Base-by-base conservation (phyloP, 2,888 invertebrate species). In the Drosophila pseudotalamancana region DNA sequence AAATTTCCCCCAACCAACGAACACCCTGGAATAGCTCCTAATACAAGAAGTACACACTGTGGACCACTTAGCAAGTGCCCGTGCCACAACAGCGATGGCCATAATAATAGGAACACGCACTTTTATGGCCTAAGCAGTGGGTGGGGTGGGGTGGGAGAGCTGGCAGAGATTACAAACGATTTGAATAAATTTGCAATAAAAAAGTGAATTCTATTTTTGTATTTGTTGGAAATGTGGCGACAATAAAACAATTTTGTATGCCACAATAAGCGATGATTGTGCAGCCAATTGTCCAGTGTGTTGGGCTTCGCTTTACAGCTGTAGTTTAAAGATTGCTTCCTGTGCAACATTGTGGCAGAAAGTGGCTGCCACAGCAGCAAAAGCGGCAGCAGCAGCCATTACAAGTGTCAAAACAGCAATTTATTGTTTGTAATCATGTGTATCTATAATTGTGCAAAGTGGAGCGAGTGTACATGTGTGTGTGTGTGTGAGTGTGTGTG, bases 101-200 rank as follows among this genome's bases (percentile, higher is more conserved):
- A 85, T 72, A 82, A 82, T 67, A 67, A 84, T 74, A 62, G 62
- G 63, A 64, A 59, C 68, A 73, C 55, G 42, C 55, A 45, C 29
- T 77, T 77, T 77, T 60, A 80, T 77, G 60, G 65, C 77, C 81
- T 60, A 45, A 25, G 32, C 35, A 61, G 60, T 69, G 54, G 49
- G 55, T 51, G 57, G 48, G 46, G 23, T 9, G 46, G 16, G 6
- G 32, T 9, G 19, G 48, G 43, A 29, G 18, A 6, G 34, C 51
- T 21, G n/a, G 55, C 61, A 61, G 64, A 84, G 80, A 81, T 81
- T 81, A 87, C 81, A 69, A 77, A 69, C 71, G 84, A 88, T 84
- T 84, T 84, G 84, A 84, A 84, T 84, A 84, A 88, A 84, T 84
- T 88, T 87, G 87, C 84, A 86, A 88, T 84, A 88, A 84, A 86